Evolutionary conservation across 2,113 vertebrate genomes (phyloP), one percentile per base, ranked within the genome.

Genomic region (Probosciger aterrimus): DNA sequence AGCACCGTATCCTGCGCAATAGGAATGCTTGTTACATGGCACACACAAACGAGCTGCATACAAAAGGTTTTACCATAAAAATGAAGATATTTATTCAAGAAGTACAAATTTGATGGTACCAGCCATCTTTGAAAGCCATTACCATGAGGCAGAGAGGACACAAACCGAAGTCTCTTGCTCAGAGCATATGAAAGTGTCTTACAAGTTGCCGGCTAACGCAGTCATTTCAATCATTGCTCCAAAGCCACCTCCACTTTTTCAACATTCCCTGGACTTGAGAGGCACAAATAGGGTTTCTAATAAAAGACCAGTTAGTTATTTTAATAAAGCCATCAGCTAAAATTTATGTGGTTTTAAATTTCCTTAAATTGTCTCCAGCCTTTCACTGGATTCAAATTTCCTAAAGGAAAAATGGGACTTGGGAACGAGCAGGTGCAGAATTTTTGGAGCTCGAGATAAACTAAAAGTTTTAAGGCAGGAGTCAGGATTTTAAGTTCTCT

Each of bases 41-140:
- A 93, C 86, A 88, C 86, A 81, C 81, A 76, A 41, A 96, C n/a
- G 35, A 77, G 79, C 52, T 0, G 11, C 95, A 27, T 74, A 68
- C 44, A 49, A 39, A 53, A 80, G 10, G 23, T 22, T 92, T 96
- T 97, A 94, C 95, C 97, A 94, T 97, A 97, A 97, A 97, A 97
- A 97, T 96, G 97, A 95, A 96, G 70, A 95, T 96, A 94, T 97
- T 97, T 97, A 97, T 97, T 97, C 96, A 97, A 97, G 97, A 97
- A 97, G 96, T 97, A 97, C 97, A 97, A 97, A 97, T 94, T 63
- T 88, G 97, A 97, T 97, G 97, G 97, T 97, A 97, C 97, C 97
- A 97, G 97, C 97, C 97, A 97, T 97, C 97, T 91, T 97, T 96
- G 96, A 97, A 97, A 97, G 95, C 97, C 97, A 96, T 93, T 96